Evolutionary conservation across 2,797 vertebrate species (phyloP).

Genomic region (Spizella passerina): DNA sequence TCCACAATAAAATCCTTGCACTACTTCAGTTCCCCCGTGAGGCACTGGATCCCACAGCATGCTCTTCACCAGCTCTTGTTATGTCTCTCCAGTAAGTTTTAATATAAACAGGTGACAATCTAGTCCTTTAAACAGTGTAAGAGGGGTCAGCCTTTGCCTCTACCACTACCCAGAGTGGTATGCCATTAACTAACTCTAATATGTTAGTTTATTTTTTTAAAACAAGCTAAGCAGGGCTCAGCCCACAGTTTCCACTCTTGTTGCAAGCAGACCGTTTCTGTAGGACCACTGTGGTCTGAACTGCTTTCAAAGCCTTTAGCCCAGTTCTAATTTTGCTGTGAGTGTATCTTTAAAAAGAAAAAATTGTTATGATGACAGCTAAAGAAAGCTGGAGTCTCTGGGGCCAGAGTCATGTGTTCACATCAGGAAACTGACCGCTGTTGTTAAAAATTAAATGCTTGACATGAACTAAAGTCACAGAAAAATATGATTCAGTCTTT

Average conservation of each 20-base stretch:
- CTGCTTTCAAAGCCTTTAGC: constrained; percentile 41
- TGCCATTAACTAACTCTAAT: neutral
- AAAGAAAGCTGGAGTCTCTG: constrained; percentile 42
- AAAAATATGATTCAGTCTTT: constrained; percentile 61
- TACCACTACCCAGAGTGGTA: neutral
- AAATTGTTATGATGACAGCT: constrained; percentile 38
- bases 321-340: constrained; percentile 30
- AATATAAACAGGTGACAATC: neutral
- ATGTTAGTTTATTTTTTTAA: neutral
- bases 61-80: neutral
- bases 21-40: neutral
- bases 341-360: constrained; percentile 30
- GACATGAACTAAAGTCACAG: constrained; percentile 42
- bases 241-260: neutral
- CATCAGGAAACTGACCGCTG: constrained; percentile 47
- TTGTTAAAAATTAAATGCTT: constrained; percentile 58
- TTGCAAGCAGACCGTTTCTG: neutral
- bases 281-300: constrained; percentile 18
- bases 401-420: neutral
- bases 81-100: neutral
- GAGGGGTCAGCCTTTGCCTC: neutral
- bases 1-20: neutral
- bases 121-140: neutral
- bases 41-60: neutral
- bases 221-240: neutral